Conservation (phyloP, 2,888 invertebrate genomes). For the Nebria salina region DNA sequence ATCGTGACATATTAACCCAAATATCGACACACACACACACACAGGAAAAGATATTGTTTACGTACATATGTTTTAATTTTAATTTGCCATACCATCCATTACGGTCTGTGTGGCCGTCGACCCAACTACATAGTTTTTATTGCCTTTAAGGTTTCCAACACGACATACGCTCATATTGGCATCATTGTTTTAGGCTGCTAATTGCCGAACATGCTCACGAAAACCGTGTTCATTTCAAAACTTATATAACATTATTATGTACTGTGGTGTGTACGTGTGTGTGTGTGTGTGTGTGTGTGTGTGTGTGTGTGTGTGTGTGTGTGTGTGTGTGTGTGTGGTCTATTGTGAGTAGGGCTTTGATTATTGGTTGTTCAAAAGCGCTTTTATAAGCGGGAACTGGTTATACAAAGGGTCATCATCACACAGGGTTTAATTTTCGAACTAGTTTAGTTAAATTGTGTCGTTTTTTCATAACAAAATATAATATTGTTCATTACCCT, state of each 20-base stretch:
- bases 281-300: no score
- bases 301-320: no score
- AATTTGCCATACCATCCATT: not conserved
- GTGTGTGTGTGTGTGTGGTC: not conserved
- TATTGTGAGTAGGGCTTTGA: not conserved
- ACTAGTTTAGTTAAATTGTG: not conserved
- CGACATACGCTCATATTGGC: not conserved
- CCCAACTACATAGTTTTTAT: not conserved
- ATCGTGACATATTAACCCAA: not conserved
- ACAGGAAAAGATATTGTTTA: not conserved
- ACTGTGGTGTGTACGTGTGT: no score
- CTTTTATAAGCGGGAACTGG: not conserved
- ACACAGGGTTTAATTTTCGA: not conserved
- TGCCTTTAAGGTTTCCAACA: not conserved
- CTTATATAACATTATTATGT: not conserved
- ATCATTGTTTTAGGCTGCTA: not conserved
- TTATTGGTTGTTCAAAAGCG: not conserved
- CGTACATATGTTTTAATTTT: not conserved
- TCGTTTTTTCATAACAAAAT: no score
- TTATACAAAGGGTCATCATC: no score
- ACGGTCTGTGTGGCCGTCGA: not conserved
- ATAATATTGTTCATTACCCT: no score
- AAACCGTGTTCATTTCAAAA: not conserved
- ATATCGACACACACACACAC: not conserved
- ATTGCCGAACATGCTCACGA: not conserved